Conservation (phyloP, 1,140 invertebrate species). For the Chrysopa pallens region DNA sequence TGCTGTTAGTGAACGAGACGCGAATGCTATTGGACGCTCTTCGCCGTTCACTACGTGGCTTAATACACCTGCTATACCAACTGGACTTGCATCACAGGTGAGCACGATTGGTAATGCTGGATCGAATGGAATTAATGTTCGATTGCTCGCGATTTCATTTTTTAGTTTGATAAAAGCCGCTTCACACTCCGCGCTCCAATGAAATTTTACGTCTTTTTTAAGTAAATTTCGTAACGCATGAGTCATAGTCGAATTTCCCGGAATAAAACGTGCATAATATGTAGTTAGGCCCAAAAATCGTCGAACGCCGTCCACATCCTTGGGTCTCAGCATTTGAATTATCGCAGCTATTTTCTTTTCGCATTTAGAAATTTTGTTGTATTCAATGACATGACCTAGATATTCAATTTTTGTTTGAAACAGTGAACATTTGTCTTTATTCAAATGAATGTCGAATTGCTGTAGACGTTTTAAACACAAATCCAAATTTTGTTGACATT, state of each 20-base stretch:
- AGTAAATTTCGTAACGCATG: constrained; percentile 1
- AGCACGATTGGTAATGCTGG: constrained; percentile 3
- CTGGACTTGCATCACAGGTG: constrained; percentile 1
- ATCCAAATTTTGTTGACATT: constrained; percentile 1
- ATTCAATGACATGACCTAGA: constrained; percentile 12
- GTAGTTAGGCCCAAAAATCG: constrained; percentile 17
- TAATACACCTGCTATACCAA: neutral
- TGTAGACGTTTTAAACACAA: neutral
- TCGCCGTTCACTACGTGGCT: constrained; percentile 3
- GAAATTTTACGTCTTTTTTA: constrained; percentile 7
- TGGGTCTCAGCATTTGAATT: constrained; percentile 9
- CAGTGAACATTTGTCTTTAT: constrained; percentile 4
- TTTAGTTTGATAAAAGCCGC: constrained; percentile 12
- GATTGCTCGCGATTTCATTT: constrained; percentile 9
- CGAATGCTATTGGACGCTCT: constrained; percentile 9
- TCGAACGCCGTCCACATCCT: constrained; percentile 10
- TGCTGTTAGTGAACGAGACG: constrained; percentile 6
- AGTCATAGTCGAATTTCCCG: constrained; percentile 1
- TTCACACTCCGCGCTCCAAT: constrained; percentile 5
- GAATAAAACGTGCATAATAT: constrained; percentile 17
- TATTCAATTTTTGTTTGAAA: constrained; percentile 6
- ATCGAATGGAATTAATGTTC: constrained; percentile 10
- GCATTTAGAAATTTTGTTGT: constrained; percentile 1
- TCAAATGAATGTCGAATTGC: constrained; percentile 5
- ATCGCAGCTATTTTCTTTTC: constrained; percentile 13